These are phyloP conservation scores for Pimephales promelas DNA, from an alignment of 2,113 vertebrate genomes.

Conservation along the genomic window DNA sequence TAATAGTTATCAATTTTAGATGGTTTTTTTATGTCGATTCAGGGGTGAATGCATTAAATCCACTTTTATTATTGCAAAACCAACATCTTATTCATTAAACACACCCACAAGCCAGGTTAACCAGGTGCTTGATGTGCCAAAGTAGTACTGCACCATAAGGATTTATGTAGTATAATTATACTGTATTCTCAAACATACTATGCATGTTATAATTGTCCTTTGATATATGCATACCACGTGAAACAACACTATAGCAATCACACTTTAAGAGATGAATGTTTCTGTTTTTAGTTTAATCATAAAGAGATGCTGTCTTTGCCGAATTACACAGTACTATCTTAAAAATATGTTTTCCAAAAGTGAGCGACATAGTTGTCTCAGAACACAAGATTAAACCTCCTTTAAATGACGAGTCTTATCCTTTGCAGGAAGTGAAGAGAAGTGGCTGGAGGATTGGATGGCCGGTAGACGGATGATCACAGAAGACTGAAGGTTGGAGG, in stretches of 20 bases:
- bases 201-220: not conserved
- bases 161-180: not conserved
- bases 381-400: too few species aligned
- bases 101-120: not conserved
- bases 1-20: not conserved
- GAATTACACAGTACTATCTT: too few species aligned
- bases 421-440: too few species aligned
- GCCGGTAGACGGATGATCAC: too few species aligned
- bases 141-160: not conserved
- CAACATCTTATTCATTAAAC: not conserved
- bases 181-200: not conserved
- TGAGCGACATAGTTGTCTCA: too few species aligned
- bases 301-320: too few species aligned
- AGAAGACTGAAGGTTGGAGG: too few species aligned
- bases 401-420: too few species aligned
- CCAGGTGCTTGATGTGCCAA: not conserved
- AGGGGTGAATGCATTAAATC: not conserved
- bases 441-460: too few species aligned
- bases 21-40: not conserved
- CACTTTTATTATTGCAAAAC: not conserved
- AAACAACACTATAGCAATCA: not conserved
- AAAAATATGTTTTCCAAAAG: too few species aligned
- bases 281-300: too few species aligned
- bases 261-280: not conserved
- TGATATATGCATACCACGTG: not conserved